Conservation (phyloP, 2,797 vertebrate genomes). For the Eulemur mongoz region DNA sequence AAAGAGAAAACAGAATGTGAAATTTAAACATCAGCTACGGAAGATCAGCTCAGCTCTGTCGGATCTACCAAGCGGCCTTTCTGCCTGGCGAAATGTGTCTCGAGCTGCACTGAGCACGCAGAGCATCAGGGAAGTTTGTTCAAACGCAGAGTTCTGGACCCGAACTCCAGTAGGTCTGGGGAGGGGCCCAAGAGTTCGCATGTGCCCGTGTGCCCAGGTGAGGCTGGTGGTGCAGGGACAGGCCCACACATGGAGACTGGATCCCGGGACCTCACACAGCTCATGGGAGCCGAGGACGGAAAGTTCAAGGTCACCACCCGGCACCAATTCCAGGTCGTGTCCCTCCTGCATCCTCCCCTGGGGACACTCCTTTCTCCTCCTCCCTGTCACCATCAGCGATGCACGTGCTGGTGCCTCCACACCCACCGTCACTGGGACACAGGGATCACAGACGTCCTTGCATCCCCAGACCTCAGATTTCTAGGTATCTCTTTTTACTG, state of each 20-base stretch:
- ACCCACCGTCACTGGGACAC: too few relatives aligned
- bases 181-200: neutral
- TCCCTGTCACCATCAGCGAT: neutral
- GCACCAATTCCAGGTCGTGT: too few relatives aligned
- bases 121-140: too few relatives aligned
- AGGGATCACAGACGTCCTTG: neutral
- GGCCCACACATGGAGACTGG: too few relatives aligned
- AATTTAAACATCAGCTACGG: neutral
- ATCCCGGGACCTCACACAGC: neutral
- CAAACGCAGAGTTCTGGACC: neutral
- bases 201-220: neutral
- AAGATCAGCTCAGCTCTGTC: neutral
- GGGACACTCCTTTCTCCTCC: neutral
- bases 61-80: neutral
- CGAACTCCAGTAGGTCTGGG: neutral
- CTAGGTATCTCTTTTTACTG: neutral
- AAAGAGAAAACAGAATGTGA: neutral
- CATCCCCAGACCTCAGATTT: neutral
- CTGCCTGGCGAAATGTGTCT: neutral
- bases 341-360: too few relatives aligned
- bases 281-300: neutral
- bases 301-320: neutral
- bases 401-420: too few relatives aligned
- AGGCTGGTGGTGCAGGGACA: neutral
- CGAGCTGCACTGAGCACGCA: neutral